A percentile compares a stretch with the other conserved stretches of the same genome.
Evolutionary conservation across 2,888 invertebrate species (phyloP).

Genomic region (Apoda limacodes): DNA sequence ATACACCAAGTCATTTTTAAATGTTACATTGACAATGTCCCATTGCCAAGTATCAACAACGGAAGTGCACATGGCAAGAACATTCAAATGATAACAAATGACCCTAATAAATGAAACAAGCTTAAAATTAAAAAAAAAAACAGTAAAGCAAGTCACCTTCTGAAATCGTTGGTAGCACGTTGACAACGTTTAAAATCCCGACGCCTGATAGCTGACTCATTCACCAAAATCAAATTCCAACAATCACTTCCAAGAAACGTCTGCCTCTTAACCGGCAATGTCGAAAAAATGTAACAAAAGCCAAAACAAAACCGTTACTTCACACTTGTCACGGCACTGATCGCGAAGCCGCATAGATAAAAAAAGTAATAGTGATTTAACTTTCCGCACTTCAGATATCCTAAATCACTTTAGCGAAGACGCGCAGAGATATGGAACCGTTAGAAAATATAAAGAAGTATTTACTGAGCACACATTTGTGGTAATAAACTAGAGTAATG

Average conservation of each 20-base stretch:
- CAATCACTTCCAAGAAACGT: conserved; percentile 41
- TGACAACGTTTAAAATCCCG: conserved; percentile 64
- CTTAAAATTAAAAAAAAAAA: conserved; percentile 3
- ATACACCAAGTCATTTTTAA: conserved; percentile 1
- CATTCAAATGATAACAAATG: no score
- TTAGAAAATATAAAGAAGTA: conserved; percentile 31
- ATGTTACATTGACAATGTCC: not conserved
- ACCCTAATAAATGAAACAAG: conserved; percentile 1
- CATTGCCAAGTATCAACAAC: no score
- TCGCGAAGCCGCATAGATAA: no score
- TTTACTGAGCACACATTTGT: conserved; percentile 44
- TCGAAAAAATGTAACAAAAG: conserved; percentile 30
- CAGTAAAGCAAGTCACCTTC: conserved; percentile 43
- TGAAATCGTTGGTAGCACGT: conserved; percentile 64
- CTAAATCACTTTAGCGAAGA: no score
- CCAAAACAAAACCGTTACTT: conserved; percentile 36
- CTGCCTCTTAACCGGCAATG: conserved; percentile 29
- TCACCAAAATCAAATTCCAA: conserved; percentile 50
- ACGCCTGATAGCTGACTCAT: conserved; percentile 68
- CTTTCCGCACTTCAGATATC: conserved; percentile 39
- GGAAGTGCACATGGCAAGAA: no score
- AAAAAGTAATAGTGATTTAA: no score
- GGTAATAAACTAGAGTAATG: conserved; percentile 43
- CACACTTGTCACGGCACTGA: conserved; percentile 48
- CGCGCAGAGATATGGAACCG: conserved; percentile 23